Evolutionary conservation across 2,797 vertebrate genomes (phyloP).

Genomic region (Leucoraja ocellata): DNA sequence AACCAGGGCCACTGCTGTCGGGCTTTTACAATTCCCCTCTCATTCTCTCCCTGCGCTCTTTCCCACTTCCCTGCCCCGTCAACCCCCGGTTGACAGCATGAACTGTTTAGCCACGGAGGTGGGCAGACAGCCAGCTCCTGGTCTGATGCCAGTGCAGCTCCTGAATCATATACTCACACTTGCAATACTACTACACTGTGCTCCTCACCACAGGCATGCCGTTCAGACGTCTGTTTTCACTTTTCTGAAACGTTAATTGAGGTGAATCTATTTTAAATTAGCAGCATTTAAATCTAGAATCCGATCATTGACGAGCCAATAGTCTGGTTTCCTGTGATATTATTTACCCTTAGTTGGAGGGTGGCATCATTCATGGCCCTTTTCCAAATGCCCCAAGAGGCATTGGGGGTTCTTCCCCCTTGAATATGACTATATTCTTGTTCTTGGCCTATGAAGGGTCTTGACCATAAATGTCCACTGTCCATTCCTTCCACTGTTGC

Average conservation of each 20-base stretch:
- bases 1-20: not conserved
- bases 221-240: slow-evolving; percentile 10
- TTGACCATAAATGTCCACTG: too few relatives aligned
- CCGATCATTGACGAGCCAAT: not conserved
- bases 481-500: too few relatives aligned
- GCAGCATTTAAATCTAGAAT: not conserved
- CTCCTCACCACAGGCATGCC: slow-evolving; percentile 24
- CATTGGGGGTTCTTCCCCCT: not conserved
- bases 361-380: not conserved
- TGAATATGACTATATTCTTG: not conserved
- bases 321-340: not conserved
- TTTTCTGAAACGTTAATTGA: slow-evolving; percentile 23
- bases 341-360: not conserved
- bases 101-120: not conserved
- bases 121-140: not conserved
- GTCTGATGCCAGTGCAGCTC: not conserved
- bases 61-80: not conserved
- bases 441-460: not conserved
- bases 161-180: not conserved
- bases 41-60: not conserved
- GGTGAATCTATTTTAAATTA: slow-evolving; percentile 14
- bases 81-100: not conserved
- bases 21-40: not conserved
- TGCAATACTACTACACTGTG: slow-evolving; percentile 25
- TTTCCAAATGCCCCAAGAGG: not conserved